Evolutionary conservation across 1,140 invertebrate genomes (phyloP).

Genomic region (Sinonovacula constricta): DNA sequence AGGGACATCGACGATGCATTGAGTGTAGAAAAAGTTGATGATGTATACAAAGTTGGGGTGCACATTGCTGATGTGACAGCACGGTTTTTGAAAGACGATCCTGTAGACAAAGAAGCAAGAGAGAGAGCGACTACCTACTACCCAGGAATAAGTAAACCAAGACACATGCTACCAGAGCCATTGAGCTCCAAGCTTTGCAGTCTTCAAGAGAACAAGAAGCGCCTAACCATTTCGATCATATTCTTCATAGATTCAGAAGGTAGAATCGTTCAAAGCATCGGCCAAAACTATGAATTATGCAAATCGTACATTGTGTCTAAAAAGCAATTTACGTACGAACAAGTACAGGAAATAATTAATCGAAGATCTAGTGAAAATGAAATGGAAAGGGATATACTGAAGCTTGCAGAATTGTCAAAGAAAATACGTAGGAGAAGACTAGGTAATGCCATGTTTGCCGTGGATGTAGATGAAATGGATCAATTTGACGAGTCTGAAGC

Average conservation of each 20-base stretch:
- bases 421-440: conserved; percentile 56
- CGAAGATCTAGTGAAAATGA: not conserved
- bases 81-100: conserved; percentile 61
- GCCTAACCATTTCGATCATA: conserved; percentile 67
- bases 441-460: conserved; percentile 52
- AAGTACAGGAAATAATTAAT: conserved; percentile 62
- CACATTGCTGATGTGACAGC: conserved; percentile 79
- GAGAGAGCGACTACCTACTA: conserved; percentile 72
- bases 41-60: conserved; percentile 62
- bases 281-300: conserved; percentile 12
- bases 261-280: conserved; percentile 4
- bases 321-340: conserved; percentile 60
- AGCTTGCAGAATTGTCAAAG: conserved; percentile 55
- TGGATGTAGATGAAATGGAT: conserved; percentile 47
- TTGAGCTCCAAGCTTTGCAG: conserved; percentile 77
- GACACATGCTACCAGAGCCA: conserved; percentile 77
- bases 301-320: conserved; percentile 60
- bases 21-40: conserved; percentile 80
- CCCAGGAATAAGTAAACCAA: conserved; percentile 62
- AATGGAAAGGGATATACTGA: conserved; percentile 41
- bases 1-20: conserved; percentile 99
- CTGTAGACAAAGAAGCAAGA: conserved; percentile 71
- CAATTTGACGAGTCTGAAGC: conserved; percentile 46
- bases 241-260: conserved; percentile 57
- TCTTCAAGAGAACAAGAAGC: conserved; percentile 69